phyloP scores from a whole-genome alignment of 1,140 invertebrate species.

The Euura saliciscinereae region DNA sequence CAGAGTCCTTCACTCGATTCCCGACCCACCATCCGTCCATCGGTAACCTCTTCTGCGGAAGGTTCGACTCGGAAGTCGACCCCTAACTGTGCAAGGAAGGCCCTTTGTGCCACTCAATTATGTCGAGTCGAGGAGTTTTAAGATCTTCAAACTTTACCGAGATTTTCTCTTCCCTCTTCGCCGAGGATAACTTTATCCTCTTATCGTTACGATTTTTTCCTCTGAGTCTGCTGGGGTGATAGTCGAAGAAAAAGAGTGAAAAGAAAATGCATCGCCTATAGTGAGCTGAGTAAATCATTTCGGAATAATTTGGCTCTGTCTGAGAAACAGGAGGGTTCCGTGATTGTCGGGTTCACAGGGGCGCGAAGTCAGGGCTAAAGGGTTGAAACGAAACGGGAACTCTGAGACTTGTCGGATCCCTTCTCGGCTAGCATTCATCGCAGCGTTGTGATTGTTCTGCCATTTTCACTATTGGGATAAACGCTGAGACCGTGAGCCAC shows the following conservation, averaged over 20 bases:
- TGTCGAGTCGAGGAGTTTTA: slow-evolving; percentile 28
- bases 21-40: neutral
- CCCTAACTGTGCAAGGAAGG: slow-evolving; percentile 9
- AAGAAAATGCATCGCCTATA: neutral
- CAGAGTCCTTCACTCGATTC: neutral
- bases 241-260: no score
- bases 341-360: neutral
- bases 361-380: neutral
- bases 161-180: neutral
- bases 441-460: slow-evolving; percentile 35
- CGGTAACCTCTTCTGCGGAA: neutral
- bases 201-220: no score
- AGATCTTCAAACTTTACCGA: slow-evolving; percentile 36
- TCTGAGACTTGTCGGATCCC: neutral
- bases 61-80: neutral
- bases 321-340: slow-evolving; percentile 10
- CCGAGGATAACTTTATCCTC: no score
- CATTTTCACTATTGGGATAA: slow-evolving; percentile 39
- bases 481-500: slow-evolving; percentile 22
- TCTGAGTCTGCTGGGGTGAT: no score
- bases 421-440: neutral
- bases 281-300: neutral
- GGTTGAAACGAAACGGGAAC: slow-evolving; percentile 1
- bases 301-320: neutral
- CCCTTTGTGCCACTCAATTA: slow-evolving; percentile 36